These are phyloP conservation scores for Symphodus melops DNA, from an alignment of 2,113 vertebrate genomes.

Conservation along the genomic window DNA sequence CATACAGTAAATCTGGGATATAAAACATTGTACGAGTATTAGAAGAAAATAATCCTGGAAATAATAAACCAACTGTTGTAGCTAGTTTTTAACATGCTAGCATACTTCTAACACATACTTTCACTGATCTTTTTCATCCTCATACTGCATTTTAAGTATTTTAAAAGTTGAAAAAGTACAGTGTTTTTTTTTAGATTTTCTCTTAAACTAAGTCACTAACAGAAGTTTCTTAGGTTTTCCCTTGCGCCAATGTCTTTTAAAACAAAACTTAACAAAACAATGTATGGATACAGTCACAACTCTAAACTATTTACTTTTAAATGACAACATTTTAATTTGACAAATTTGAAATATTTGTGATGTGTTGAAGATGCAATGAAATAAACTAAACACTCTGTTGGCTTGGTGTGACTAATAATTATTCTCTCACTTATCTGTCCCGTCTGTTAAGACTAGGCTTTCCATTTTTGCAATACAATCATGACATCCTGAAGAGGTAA, in stretches of 20 bases:
- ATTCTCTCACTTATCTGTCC: slow-evolving; percentile 55
- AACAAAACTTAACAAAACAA: neutral
- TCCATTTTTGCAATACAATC: slow-evolving; percentile 78
- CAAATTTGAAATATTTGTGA: neutral
- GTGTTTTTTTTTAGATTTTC: too few species aligned
- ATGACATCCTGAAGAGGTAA: slow-evolving; percentile 80
- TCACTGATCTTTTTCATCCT: neutral
- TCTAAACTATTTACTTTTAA: neutral
- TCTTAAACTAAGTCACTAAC: too few species aligned
- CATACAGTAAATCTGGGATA: too few species aligned
- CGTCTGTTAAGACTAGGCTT: slow-evolving; percentile 79
- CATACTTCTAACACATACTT: neutral
- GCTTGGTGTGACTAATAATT: slow-evolving; percentile 50
- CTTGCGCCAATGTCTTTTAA: neutral
- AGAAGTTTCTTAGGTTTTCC: neutral
- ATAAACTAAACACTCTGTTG: neutral
- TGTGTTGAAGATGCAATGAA: neutral
- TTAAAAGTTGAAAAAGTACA: too few species aligned
- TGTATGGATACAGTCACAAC: neutral
- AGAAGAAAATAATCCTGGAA: too few species aligned
- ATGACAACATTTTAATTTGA: neutral
- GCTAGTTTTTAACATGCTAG: neutral
- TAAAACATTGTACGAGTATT: too few species aligned
- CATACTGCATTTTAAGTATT: too few species aligned
- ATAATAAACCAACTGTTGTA: neutral